Conservation (phyloP, 2,113 vertebrate genomes). For the Pituophis catenifer region DNA sequence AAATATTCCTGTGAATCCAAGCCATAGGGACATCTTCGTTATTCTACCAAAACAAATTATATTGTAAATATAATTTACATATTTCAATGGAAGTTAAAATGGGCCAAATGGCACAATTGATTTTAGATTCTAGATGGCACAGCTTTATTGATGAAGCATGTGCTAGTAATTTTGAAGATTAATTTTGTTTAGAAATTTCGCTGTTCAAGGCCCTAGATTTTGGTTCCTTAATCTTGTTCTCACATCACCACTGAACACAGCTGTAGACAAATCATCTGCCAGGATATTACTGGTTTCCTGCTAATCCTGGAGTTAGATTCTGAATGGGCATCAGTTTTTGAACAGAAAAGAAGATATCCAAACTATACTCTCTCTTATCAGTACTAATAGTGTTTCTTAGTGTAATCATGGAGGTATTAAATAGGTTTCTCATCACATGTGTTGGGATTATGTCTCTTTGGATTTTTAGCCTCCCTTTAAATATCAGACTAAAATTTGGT, state of each 20-base stretch:
- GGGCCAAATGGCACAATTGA: not conserved
- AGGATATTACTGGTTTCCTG: not conserved
- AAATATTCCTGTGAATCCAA: not conserved
- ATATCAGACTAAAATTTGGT: not conserved
- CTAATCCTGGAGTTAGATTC: not conserved
- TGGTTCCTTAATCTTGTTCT: not conserved
- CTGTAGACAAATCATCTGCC: fast-evolving
- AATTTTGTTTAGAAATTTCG: not conserved
- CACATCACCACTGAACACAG: fast-evolving
- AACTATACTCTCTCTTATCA: not conserved
- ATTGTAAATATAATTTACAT: not conserved
- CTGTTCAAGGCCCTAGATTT: not conserved
- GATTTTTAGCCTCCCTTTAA: not conserved
- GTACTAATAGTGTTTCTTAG: not conserved
- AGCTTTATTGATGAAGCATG: not conserved
- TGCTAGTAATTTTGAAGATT: not conserved
- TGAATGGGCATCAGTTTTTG: not conserved
- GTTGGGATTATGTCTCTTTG: not conserved
- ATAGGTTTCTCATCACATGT: not conserved
- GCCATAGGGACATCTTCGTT: conserved; percentile 15
- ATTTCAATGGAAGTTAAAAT: conserved; percentile 13
- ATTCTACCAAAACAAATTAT: conserved; percentile 1
- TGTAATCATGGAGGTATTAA: not conserved
- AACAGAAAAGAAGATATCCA: not conserved
- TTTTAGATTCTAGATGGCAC: not conserved